These are phyloP conservation scores for Loriculus beryllinus DNA, from an alignment of 2,797 vertebrate species.

Conservation along the genomic window DNA sequence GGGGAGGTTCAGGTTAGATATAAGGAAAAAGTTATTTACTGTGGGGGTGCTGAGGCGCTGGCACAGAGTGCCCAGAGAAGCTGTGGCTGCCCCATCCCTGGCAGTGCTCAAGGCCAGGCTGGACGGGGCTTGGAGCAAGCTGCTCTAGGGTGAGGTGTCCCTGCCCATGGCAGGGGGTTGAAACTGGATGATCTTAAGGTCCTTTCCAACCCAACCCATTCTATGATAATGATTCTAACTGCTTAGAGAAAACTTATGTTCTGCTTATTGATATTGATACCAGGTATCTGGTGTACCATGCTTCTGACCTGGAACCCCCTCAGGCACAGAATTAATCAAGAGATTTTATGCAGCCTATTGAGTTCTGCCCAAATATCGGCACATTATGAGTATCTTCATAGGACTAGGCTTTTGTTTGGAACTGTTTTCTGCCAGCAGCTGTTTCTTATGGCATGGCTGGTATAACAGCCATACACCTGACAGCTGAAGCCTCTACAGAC, in stretches of 20 bases:
- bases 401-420: background rate
- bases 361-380: background rate
- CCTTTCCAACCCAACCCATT: background rate
- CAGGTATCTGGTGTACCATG: background rate
- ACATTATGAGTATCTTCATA: background rate
- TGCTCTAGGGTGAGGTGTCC: too few relatives aligned
- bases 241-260: background rate
- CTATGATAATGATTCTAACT: background rate
- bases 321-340: background rate
- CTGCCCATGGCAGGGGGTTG: background rate
- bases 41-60: background rate
- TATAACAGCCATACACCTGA: background rate
- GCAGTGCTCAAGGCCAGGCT: too few relatives aligned
- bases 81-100: background rate
- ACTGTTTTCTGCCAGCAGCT: background rate
- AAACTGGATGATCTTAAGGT: background rate
- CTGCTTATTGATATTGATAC: fast-evolving
- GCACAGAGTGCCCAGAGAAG: background rate
- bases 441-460: background rate
- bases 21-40: background rate
- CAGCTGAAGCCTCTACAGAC: background rate
- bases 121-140: too few relatives aligned
- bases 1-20: background rate
- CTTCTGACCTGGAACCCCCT: background rate
- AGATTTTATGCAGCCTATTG: background rate